Conservation (phyloP, 1,140 invertebrate species). For the Geopemphigus sp. region DNA sequence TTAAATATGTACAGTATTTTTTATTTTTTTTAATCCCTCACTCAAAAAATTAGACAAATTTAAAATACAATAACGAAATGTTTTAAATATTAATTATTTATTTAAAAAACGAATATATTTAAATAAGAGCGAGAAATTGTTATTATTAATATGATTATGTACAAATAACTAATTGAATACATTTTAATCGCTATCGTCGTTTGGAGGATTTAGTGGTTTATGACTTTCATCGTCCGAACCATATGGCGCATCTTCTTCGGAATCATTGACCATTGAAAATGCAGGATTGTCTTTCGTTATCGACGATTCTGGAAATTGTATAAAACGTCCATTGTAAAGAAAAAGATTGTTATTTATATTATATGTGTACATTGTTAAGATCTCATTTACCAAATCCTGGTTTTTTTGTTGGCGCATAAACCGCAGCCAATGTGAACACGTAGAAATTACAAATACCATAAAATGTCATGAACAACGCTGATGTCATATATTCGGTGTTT, state of each 20-base stretch:
- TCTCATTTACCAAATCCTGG: constrained; percentile 72
- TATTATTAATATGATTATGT: not conserved
- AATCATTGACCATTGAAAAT: constrained; percentile 97
- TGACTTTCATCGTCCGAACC: constrained; percentile 86
- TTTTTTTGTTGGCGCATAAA: constrained; percentile 83
- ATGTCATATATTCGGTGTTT: constrained; percentile 80
- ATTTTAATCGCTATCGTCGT: constrained; percentile 63
- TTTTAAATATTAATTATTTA: not conserved
- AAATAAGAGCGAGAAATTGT: not conserved
- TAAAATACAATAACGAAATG: not conserved
- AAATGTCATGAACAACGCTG: constrained; percentile 90
- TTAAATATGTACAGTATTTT: not conserved
- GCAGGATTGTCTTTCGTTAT: constrained; percentile 96
- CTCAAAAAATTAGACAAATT: not conserved
- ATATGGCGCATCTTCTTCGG: constrained; percentile 95
- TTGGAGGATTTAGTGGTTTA: constrained; percentile 65
- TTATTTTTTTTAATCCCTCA: too few relatives aligned
- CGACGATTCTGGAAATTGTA: not conserved
- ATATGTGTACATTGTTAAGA: too few relatives aligned
- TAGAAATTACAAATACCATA: constrained; percentile 96
- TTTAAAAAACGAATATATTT: not conserved
- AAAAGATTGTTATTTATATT: not conserved
- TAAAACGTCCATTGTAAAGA: not conserved
- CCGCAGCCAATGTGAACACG: constrained; percentile 88
- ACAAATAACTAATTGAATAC: constrained; percentile 61